Base-by-base conservation (phyloP, 2,113 vertebrate genomes). In the Myotis yumanensis region DNA sequence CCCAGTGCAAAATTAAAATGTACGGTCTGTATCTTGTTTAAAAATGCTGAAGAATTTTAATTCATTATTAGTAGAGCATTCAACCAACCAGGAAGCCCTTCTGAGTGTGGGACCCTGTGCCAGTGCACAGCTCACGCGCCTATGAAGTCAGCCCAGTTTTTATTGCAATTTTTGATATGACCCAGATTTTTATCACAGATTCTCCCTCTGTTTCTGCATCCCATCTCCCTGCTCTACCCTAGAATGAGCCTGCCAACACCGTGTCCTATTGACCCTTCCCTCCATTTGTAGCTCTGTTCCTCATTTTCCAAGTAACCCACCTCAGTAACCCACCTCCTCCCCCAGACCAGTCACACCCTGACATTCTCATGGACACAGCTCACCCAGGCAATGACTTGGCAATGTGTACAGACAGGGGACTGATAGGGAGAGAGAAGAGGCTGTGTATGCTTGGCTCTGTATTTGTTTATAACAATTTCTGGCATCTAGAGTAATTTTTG, bases 401-500 rank as follows among this genome's bases (percentile, higher is more conserved):
- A 40, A 30, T 96, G 77, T 96, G 54, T 87, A 92, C 90, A 93
- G 87, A 96, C 23, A 73, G 25, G 35, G 87, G n/a, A 95, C 7
- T 7, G 64, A 96, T 95, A 94, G 73, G 84, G 88, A 95, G 89
- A 93, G 51, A 97, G 46, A 97, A 90, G 96, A 86, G 84, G 72
- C 81, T 95, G 89, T 57, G 79, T 91, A 73, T 92, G 43, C 93
- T 92, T 93, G 93, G 90, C 87, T 94, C 93, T 91, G 94, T 96
- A 94, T 97, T 98, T 97, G 96, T 97, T 97, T 96, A 91, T 9
- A 92, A 84, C 57, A 92, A 81, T 96, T 97, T 98, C 89, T 97
- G 95, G 89, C 97, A 97, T 96, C 96, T 66, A 90, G 73, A 94
- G 32, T 57, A 17, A 96, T 95, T 97, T 95, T 94, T 95, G 84